Base-by-base conservation (phyloP, 2,888 invertebrate species). In the Brenthis ino region DNA sequence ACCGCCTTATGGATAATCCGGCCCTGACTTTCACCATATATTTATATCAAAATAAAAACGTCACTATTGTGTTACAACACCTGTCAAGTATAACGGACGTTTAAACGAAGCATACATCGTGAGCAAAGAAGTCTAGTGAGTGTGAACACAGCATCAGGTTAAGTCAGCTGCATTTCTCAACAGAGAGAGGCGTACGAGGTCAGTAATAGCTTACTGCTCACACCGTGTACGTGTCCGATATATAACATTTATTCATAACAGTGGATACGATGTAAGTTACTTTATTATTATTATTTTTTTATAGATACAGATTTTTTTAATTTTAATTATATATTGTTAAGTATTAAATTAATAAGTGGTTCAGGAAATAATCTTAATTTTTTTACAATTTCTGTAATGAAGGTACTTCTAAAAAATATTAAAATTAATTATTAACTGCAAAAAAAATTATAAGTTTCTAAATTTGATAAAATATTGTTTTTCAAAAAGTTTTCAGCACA, bases 131-230 rank as follows among this genome's bases (percentile, higher is more conserved):
- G 33, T 20, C 50, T n/a, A 50, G 55, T 47, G 56, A 33, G 67
- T 73, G 68, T 72, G 68, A 79, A 74, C 76, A 70, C 57, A 57
- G 72, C 79, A 75, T 71, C 64, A 65, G 74, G 74, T 75, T 74
- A 75, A 67, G 74, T 67, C 68, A 70, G 71, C 71, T 78, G 77
- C 78, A 84, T 89, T 88, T 83, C 88, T 77, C 85, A 89, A 88
- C 80, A 72, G 82, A 79, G 80, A 82, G 84, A 83, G 81, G 83
- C 78, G 75, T 77, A 65, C 73, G 75, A 76, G 78, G 78, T 80
- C 83, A 86, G 85, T 86, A 75, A 73, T 74, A 76, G 77, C 78
- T 76, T 76, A 76, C 78, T 69, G 69, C 72, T 74, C 69, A 72
- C 70, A 67, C 76, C 74, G 76, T 13, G 66, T 66, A 66, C 64